These are phyloP conservation scores for Calameuta idolon DNA, from an alignment of 2,888 invertebrate genomes.

Conservation along the genomic window DNA sequence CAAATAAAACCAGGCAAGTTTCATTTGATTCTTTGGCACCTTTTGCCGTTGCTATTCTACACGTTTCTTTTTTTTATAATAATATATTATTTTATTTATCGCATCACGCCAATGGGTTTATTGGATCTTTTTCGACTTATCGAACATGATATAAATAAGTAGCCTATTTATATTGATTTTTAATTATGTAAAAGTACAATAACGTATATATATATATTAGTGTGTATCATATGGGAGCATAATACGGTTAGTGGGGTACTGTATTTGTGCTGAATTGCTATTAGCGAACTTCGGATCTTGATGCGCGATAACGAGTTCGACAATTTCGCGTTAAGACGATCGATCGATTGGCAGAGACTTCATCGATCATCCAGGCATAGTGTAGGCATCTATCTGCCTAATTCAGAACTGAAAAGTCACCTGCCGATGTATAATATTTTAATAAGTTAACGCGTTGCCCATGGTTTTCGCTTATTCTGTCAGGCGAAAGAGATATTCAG, in stretches of 20 bases:
- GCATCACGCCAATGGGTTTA: not conserved
- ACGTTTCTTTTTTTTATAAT: not conserved
- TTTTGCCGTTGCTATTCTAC: slow-evolving; percentile 5
- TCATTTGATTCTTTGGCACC: slow-evolving; percentile 9
- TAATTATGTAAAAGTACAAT: not conserved
- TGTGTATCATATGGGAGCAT: no score
- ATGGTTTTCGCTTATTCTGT: not conserved
- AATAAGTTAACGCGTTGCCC: not conserved
- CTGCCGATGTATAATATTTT: not conserved
- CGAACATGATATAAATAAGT: not conserved
- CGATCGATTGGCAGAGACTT: not conserved
- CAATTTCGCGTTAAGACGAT: not conserved
- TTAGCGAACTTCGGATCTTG: slow-evolving; percentile 26
- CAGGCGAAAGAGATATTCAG: not conserved
- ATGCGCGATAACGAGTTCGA: slow-evolving; percentile 3
- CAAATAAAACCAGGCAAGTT: slow-evolving; percentile 51
- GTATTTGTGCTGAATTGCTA: not conserved
- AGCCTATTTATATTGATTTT: not conserved
- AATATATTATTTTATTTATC: not conserved
- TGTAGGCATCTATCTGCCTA: not conserved
- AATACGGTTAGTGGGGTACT: no score
- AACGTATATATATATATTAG: no score
- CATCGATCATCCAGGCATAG: not conserved
- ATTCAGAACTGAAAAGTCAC: not conserved
- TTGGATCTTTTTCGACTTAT: not conserved